Evolutionary conservation across 2,797 vertebrate genomes (phyloP), one percentile per base, ranked within the genome.

Genomic region (Calcarius lapponicus): DNA sequence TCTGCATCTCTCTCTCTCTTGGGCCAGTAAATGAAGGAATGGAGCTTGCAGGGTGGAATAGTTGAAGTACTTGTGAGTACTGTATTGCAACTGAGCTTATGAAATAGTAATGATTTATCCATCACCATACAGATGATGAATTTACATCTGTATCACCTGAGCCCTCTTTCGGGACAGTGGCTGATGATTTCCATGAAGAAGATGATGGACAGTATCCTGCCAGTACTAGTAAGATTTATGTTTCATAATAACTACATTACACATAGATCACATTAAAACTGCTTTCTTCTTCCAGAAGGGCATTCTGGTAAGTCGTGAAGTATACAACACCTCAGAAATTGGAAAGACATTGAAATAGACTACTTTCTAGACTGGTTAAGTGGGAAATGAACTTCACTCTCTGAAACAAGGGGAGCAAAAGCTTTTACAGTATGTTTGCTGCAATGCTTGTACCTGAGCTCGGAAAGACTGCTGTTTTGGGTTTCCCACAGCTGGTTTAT

Each of bases 171-270:
- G 22, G 43, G 38, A 87, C 84, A 0, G 9, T 18, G 53, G 5
- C 64, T 71, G 76, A 24, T 48, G 66, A 78, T 73, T 83, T 20
- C 48, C 38, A 18, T 58, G 71, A 18, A 47, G 53, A 57, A 61
- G 82, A 78, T 11, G 78, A 7, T 2, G 58, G 65, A 74, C 36
- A 19, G 6, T 79, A 95, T 51, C 81, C 91, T 65, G 17, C 57
- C 0, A 96, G 48, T 91, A 88, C 97, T 50, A 95, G 96, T 96
- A 97, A 97, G 96, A 80, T 75, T 80, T 80, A 56, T 67, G 5
- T 89, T 79, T 88, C 83, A 28, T 80, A 75, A 26, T 90, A 70
- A 36, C 11, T 72, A 40, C 22, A 9, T 83, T 13, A 65, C 42
- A n/a, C 47, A 53, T 6, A 71, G 25, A 28, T 70, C 62, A 42